These are phyloP conservation scores for Ceuthmochares aereus DNA, from an alignment of 2,113 vertebrate species.

Conservation along the genomic window DNA sequence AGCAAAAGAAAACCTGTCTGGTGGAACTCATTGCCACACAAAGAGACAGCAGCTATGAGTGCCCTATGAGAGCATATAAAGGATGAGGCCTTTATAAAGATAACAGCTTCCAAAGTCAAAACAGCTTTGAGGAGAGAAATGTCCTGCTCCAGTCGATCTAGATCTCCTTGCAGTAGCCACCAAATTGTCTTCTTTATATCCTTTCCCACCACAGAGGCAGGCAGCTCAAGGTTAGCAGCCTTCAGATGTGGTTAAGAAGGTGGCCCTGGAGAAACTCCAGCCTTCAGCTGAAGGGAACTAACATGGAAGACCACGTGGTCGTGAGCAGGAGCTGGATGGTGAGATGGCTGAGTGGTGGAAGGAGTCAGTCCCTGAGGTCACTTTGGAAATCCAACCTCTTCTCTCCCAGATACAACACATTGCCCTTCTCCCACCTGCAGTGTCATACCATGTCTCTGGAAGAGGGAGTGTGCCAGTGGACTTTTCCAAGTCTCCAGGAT, in stretches of 20 bases:
- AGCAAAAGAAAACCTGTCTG: not conserved
- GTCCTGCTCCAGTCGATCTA: not conserved
- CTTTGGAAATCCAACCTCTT: not conserved
- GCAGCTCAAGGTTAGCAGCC: not conserved
- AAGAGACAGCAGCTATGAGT: not conserved
- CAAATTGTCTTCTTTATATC: not conserved
- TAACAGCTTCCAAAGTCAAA: not conserved
- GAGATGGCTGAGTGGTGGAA: not conserved
- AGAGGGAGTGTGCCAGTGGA: not conserved
- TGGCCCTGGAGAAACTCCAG: not conserved
- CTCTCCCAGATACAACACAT: fast-evolving
- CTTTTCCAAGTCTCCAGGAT: not conserved
- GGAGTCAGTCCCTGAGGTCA: not conserved
- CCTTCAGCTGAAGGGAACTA: not conserved
- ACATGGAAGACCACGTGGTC: fast-evolving
- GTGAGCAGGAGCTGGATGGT: fast-evolving
- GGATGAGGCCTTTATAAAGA: not conserved
- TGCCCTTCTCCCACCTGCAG: not conserved
- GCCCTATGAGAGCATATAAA: not conserved
- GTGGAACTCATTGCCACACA: not conserved
- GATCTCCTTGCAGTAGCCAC: not conserved
- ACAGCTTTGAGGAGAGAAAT: not conserved
- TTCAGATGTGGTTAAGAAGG: not conserved
- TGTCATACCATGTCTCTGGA: not conserved
- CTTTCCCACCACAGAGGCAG: not conserved